Evolutionary conservation across 2,113 vertebrate genomes (phyloP).

Genomic region (Gyps fulvus): DNA sequence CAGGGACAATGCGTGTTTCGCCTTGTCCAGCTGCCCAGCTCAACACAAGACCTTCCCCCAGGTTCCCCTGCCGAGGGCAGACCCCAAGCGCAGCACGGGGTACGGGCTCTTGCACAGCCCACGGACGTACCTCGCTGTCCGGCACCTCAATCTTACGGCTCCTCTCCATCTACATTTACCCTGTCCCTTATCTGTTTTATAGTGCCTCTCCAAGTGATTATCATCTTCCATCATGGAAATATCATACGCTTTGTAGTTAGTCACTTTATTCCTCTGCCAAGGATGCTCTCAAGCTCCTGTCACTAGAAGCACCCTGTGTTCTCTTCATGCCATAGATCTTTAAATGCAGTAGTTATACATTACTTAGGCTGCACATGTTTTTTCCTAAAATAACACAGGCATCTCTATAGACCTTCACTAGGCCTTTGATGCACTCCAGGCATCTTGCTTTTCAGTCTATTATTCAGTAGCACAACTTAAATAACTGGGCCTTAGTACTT

Average conservation of each 20-base stretch:
- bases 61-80: background rate
- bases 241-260: background rate
- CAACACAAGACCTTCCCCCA: background rate
- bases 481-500: conserved; percentile 15
- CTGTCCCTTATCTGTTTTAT: background rate
- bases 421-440: conserved; percentile 53
- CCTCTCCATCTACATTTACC: background rate
- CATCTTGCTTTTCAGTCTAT: background rate
- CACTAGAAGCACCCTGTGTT: background rate
- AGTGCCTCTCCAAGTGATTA: background rate
- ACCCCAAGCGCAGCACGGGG: accelerated
- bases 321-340: conserved; percentile 9
- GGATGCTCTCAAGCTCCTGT: conserved; percentile 8
- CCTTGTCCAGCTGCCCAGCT: background rate
- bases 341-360: conserved; percentile 6
- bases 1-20: background rate
- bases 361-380: conserved; percentile 27
- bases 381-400: conserved; percentile 29
- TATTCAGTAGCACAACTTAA: conserved; percentile 5
- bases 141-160: background rate
- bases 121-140: accelerated
- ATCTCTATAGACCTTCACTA: background rate
- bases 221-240: background rate
- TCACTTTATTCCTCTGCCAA: conserved; percentile 22
- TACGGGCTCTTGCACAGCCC: background rate